Conservation (phyloP, 2,113 vertebrate genomes). For the Boleophthalmus pectinirostris region DNA sequence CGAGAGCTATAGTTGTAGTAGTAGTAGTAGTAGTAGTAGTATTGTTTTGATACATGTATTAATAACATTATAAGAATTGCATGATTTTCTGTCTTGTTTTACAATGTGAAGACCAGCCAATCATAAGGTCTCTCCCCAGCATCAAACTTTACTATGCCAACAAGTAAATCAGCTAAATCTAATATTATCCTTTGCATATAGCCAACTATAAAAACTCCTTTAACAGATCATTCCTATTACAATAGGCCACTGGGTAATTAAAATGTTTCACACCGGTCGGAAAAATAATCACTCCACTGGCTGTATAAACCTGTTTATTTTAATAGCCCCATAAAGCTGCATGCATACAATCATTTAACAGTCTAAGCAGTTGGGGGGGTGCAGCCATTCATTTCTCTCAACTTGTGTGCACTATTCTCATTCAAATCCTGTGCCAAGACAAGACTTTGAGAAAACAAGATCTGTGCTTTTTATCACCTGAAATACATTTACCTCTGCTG, state of each 20-base stretch:
- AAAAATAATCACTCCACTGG: not conserved
- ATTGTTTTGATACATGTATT: no score
- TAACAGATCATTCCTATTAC: not conserved
- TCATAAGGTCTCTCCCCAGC: not conserved
- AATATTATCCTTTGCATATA: not conserved
- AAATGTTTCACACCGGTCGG: not conserved
- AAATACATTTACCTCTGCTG: constrained; percentile 63
- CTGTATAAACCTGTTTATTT: constrained; percentile 4
- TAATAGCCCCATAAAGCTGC: constrained; percentile 33
- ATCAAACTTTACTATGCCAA: not conserved
- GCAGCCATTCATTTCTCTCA: constrained; percentile 35
- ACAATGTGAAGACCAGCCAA: not conserved
- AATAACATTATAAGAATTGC: not conserved
- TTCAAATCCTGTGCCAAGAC: constrained; percentile 59
- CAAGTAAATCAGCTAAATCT: not conserved
- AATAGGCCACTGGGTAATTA: not conserved
- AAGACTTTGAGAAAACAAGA: constrained; percentile 58
- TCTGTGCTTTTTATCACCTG: constrained; percentile 61
- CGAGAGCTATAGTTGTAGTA: no score
- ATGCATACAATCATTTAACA: constrained; percentile 19
- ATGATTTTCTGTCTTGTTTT: not conserved
- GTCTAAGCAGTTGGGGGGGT: constrained; percentile 26
- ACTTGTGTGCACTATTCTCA: constrained; percentile 46
- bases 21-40: no score
- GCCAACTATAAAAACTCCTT: not conserved